These are phyloP conservation scores for Chymomyza caudatula DNA, from an alignment of 2,888 invertebrate species.

Conservation along the genomic window DNA sequence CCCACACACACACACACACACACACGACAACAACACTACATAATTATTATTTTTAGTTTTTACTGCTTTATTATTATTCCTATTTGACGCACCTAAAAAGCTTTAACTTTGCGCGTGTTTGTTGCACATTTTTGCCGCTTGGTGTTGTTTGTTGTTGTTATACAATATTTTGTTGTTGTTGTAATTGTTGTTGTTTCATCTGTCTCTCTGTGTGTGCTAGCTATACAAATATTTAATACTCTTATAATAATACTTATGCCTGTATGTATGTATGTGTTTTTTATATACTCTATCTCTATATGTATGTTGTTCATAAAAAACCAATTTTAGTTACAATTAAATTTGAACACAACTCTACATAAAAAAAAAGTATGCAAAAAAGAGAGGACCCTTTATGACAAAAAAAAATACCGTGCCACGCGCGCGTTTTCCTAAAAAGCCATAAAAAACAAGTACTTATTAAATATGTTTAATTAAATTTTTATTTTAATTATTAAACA, in stretches of 20 bases:
- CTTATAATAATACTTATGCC: conserved; percentile 37
- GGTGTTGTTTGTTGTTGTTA: conserved; percentile 13
- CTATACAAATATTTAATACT: background rate
- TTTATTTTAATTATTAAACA: conserved; percentile 26
- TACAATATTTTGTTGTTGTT: conserved; percentile 16
- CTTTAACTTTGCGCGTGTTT: conserved; percentile 51
- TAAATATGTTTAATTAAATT: conserved; percentile 4
- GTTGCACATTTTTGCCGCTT: conserved; percentile 23
- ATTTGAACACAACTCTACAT: conserved; percentile 34
- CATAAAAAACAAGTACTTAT: background rate
- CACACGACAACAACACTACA: conserved; percentile 25
- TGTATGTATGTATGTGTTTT: conserved; percentile 47
- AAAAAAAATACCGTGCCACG: conserved; percentile 32
- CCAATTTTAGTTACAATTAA: conserved; percentile 44
- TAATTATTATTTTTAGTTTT: conserved; percentile 36
- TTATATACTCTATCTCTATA: conserved; percentile 40
- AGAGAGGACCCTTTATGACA: conserved; percentile 69
- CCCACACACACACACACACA: background rate
- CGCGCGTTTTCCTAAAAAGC: conserved; percentile 33
- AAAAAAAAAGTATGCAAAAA: conserved; percentile 37
- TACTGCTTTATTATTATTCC: conserved; percentile 24
- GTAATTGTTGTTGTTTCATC: conserved; percentile 30
- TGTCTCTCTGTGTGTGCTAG: background rate
- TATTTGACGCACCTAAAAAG: conserved; percentile 13
- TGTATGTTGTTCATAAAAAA: conserved; percentile 36